Conservation (phyloP, 2,113 vertebrate genomes). For the Himantopus leucocephalus region DNA sequence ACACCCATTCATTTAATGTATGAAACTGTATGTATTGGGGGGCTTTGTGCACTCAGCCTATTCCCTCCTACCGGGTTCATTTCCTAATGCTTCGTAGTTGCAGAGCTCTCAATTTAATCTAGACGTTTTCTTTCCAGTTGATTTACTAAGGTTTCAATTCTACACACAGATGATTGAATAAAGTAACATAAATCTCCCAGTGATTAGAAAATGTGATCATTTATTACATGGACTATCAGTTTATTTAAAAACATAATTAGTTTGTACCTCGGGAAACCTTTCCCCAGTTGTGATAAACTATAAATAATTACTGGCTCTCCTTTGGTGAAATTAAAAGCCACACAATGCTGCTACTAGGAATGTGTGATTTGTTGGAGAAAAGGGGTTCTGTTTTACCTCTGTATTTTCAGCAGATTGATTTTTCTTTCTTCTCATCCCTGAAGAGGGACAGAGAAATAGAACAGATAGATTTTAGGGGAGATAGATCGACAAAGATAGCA, state of each 20-base stretch:
- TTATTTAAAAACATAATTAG: conserved; percentile 73
- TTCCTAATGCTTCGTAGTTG: background rate
- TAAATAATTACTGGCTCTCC: conserved; percentile 65
- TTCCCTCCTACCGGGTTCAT: background rate
- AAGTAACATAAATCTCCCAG: conserved; percentile 58
- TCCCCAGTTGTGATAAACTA: conserved; percentile 58
- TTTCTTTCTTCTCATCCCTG: conserved; percentile 15
- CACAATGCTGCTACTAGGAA: conserved; percentile 3
- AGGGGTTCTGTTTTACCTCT: background rate
- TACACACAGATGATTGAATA: conserved; percentile 25
- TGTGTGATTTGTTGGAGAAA: conserved; percentile 32
- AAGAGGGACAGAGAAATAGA: background rate
- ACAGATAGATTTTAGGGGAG: background rate
- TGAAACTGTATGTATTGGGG: background rate
- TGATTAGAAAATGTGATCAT: conserved; percentile 64
- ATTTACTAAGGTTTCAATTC: conserved; percentile 54
- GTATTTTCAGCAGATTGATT: conserved; percentile 16
- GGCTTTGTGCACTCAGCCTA: background rate
- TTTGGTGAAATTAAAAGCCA: conserved; percentile 65
- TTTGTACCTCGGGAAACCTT: conserved; percentile 62
- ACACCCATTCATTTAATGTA: background rate
- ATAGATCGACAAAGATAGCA: background rate
- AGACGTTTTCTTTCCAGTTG: conserved; percentile 21
- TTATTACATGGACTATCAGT: conserved; percentile 67
- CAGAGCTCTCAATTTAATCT: conserved; percentile 18